These are phyloP conservation scores for Acanthornis magna DNA, from an alignment of 2,797 vertebrate genomes.

Conservation along the genomic window DNA sequence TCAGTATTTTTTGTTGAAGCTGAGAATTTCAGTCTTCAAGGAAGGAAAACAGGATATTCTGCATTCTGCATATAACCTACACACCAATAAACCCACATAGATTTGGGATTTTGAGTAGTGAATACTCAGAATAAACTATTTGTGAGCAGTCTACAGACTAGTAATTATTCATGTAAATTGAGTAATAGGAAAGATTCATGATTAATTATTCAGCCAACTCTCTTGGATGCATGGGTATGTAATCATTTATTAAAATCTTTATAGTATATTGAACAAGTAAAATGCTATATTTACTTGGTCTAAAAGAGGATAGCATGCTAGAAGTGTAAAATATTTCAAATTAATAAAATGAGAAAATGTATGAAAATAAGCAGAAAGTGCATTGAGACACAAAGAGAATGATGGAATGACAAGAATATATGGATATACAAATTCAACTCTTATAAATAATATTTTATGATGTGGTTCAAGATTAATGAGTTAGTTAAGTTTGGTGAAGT, in stretches of 20 bases:
- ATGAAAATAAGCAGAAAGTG: neutral
- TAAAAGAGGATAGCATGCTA: neutral
- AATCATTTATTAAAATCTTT: slow-evolving; percentile 45
- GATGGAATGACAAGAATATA: neutral
- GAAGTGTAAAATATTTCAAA: neutral
- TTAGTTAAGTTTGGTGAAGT: neutral
- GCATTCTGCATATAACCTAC: neutral
- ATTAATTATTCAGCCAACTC: slow-evolving; percentile 21
- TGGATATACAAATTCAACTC: neutral
- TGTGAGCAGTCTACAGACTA: neutral
- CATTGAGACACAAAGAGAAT: neutral
- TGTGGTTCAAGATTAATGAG: neutral
- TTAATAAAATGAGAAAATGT: neutral
- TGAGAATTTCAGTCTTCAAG: neutral
- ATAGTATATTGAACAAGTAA: neutral
- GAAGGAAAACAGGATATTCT: neutral
- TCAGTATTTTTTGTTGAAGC: neutral
- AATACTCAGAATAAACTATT: neutral
- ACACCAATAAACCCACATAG: neutral
- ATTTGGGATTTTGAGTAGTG: neutral
- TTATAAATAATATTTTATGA: neutral
- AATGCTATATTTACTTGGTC: neutral
- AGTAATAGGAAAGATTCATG: neutral
- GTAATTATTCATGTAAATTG: slow-evolving; percentile 49
- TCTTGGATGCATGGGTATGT: neutral